A percentile compares a stretch with the other conserved stretches of the same genome.
These are phyloP conservation scores for Halcyon chelicuti DNA, from an alignment of 2,797 vertebrate species.

Conservation along the genomic window DNA sequence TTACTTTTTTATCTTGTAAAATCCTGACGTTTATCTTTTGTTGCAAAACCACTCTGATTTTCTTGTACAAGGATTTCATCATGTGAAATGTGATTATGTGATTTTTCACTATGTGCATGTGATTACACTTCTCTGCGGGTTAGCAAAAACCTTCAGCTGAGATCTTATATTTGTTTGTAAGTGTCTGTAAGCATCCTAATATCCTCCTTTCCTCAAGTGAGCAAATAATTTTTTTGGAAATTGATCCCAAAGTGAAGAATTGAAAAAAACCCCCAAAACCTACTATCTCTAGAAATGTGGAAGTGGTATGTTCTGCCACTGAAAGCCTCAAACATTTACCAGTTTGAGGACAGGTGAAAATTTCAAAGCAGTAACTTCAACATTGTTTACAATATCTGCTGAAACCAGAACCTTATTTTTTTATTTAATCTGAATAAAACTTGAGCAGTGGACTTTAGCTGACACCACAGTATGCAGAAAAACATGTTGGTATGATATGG, in stretches of 20 bases:
- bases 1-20: not conserved
- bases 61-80: not conserved
- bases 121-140: not conserved
- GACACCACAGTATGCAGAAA: not conserved
- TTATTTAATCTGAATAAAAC: not conserved
- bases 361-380: not conserved
- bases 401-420: not conserved
- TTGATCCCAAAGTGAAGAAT: not conserved
- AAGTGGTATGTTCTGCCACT: not conserved
- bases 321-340: not conserved
- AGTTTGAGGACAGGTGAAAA: not conserved
- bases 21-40: not conserved
- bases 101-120: not conserved
- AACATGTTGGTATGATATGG: rapidly evolving
- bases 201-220: not conserved
- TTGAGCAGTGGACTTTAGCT: not conserved
- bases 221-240: not conserved
- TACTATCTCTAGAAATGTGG: not conserved
- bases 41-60: not conserved
- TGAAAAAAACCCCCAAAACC: not conserved
- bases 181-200: not conserved
- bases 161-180: not conserved
- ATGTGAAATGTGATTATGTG: not conserved
- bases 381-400: not conserved
- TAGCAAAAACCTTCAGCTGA: not conserved